Percentiles rank a stretch among this genome's conserved stretches.
phyloP scores from a whole-genome alignment of 2,113 vertebrate genomes.

The Pangasianodon gigas region DNA sequence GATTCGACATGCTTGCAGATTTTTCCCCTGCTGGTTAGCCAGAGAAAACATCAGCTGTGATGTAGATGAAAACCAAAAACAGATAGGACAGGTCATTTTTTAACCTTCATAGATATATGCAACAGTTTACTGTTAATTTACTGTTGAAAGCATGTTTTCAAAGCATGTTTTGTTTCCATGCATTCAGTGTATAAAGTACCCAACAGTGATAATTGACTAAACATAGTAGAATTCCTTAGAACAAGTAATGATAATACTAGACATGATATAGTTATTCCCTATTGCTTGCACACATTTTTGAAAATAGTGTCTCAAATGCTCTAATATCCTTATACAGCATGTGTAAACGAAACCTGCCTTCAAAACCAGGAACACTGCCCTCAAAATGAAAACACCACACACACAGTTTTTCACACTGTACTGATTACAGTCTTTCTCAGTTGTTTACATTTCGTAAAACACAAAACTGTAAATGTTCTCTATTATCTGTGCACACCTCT shows the following conservation, averaged over 20 bases:
- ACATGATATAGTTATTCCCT: background rate
- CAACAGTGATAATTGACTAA: background rate
- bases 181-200: background rate
- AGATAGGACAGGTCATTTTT: background rate
- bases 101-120: background rate
- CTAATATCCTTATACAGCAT: background rate
- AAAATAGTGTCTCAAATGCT: background rate
- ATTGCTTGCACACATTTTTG: background rate
- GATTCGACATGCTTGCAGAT: background rate
- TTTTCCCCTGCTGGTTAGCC: slow-evolving; percentile 4
- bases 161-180: background rate
- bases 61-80: background rate
- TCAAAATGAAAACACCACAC: background rate
- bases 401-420: background rate
- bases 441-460: background rate
- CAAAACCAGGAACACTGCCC: background rate
- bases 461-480: background rate
- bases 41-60: slow-evolving; percentile 19
- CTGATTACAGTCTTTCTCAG: background rate
- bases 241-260: background rate
- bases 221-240: background rate
- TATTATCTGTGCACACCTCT: background rate
- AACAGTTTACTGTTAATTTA: background rate
- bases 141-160: background rate
- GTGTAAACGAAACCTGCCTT: background rate